A percentile compares a stretch with the other conserved stretches of the same genome.
Evolutionary conservation across 2,888 invertebrate genomes (phyloP).

Genomic region (Clepsis dumicolana): DNA sequence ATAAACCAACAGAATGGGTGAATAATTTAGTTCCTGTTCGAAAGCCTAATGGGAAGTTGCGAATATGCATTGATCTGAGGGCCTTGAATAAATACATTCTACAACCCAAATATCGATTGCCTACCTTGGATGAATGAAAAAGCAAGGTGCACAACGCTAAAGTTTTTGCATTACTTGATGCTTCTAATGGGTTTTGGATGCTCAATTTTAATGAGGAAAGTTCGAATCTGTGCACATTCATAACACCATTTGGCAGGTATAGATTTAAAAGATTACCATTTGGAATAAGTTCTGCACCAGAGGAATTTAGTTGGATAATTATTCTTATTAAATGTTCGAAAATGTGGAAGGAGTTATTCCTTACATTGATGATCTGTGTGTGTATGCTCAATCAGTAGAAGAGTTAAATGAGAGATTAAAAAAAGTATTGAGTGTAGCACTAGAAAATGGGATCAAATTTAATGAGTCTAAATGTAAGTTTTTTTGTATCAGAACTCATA

Average conservation of each 20-base stretch:
- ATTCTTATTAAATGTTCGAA: slow-evolving; percentile 39
- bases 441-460: slow-evolving; percentile 30
- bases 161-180: slow-evolving; percentile 40
- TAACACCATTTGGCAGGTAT: slow-evolving; percentile 44
- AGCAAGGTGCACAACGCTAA: slow-evolving; percentile 27
- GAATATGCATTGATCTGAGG: slow-evolving; percentile 42
- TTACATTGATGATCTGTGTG: slow-evolving; percentile 24
- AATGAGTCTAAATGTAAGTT: slow-evolving; percentile 36
- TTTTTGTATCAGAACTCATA: slow-evolving; percentile 20
- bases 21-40: slow-evolving; percentile 26
- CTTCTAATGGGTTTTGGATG: slow-evolving; percentile 45
- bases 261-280: slow-evolving; percentile 38
- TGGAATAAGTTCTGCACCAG: slow-evolving; percentile 35
- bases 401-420: slow-evolving; percentile 28
- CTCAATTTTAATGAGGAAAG: slow-evolving; percentile 32
- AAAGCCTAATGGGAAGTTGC: slow-evolving; percentile 29
- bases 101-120: slow-evolving; percentile 35
- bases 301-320: slow-evolving; percentile 39
- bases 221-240: slow-evolving; percentile 43
- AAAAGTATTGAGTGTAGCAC: slow-evolving; percentile 14
- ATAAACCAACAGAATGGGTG: slow-evolving; percentile 33
- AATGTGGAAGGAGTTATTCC: slow-evolving; percentile 36
- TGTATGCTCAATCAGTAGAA: slow-evolving; percentile 16
- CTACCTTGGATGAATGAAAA: slow-evolving; percentile 36
- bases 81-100: slow-evolving; percentile 37